phyloP scores from a whole-genome alignment of 2,797 vertebrate species.

The Acrossocheilus fasciatus region DNA sequence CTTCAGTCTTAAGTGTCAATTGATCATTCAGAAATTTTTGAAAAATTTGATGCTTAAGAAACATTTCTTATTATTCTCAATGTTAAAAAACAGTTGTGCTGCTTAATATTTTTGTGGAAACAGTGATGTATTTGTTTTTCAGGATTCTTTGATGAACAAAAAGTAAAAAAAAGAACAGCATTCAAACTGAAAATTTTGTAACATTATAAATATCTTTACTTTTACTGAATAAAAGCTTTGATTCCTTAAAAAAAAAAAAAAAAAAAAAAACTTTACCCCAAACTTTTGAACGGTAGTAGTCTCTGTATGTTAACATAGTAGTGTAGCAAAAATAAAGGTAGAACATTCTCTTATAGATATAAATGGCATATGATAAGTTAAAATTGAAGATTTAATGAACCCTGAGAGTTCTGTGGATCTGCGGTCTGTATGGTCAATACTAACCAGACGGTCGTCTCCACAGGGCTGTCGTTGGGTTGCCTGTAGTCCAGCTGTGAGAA shows the following conservation, averaged over 20 bases:
- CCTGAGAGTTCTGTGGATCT: neutral
- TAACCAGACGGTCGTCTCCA: constrained; percentile 93
- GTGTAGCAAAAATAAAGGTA: neutral
- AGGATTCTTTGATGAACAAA: neutral
- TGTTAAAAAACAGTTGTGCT: neutral
- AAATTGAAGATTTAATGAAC: neutral
- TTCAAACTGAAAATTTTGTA: neutral
- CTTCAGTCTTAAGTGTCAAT: neutral
- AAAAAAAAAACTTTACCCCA: no score
- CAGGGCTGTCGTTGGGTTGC: constrained; percentile 84
- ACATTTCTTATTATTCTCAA: neutral
- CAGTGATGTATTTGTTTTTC: neutral
- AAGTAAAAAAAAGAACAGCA: neutral
- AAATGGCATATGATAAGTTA: neutral
- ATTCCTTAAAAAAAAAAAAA: no score
- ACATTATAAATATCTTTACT: no score
- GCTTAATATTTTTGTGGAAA: neutral
- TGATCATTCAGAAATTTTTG: neutral
- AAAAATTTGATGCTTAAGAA: neutral
- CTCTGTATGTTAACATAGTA: no score
- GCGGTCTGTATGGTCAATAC: constrained; percentile 28
- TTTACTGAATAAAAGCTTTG: no score
- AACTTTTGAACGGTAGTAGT: no score
- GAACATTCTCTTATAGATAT: neutral
- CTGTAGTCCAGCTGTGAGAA: constrained; percentile 94